Percentiles rank a stretch among this genome's conserved stretches.
Evolutionary conservation across 1,140 invertebrate species (phyloP).

Genomic region (Musca vetustissima): DNA sequence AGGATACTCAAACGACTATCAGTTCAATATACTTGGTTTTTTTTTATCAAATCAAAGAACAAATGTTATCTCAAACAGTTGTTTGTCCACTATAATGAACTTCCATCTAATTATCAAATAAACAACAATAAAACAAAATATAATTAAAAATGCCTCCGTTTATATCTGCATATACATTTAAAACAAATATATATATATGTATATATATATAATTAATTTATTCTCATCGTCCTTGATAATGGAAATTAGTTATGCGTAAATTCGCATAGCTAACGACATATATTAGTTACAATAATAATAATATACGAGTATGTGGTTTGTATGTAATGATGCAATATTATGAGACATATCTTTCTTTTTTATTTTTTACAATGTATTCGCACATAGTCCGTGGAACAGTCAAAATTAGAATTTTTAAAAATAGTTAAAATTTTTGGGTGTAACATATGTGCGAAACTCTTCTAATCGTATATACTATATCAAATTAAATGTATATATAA

Average conservation of each 20-base stretch:
- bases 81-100: no score
- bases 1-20: no score
- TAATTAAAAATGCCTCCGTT: slow-evolving; percentile 18
- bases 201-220: no score
- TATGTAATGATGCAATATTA: no score
- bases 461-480: not conserved
- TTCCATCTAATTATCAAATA: no score
- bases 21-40: no score
- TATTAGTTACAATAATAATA: slow-evolving; percentile 1
- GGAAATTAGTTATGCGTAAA: not conserved
- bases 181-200: not conserved
- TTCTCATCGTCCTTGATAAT: no score
- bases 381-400: not conserved
- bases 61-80: no score
- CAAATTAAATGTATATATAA: slow-evolving; percentile 27
- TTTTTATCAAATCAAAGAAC: no score
- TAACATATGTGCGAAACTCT: slow-evolving; percentile 45
- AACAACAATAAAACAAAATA: slow-evolving; percentile 2
- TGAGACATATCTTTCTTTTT: not conserved
- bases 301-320: not conserved
- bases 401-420: slow-evolving; percentile 2
- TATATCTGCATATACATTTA: not conserved
- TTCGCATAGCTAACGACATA: not conserved
- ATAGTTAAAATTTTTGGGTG: slow-evolving; percentile 42
- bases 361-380: slow-evolving; percentile 7